Evolutionary conservation across 2,113 vertebrate species (phyloP), one percentile per base, ranked within the genome.

Genomic region (Gasterosteus nipponicus): DNA sequence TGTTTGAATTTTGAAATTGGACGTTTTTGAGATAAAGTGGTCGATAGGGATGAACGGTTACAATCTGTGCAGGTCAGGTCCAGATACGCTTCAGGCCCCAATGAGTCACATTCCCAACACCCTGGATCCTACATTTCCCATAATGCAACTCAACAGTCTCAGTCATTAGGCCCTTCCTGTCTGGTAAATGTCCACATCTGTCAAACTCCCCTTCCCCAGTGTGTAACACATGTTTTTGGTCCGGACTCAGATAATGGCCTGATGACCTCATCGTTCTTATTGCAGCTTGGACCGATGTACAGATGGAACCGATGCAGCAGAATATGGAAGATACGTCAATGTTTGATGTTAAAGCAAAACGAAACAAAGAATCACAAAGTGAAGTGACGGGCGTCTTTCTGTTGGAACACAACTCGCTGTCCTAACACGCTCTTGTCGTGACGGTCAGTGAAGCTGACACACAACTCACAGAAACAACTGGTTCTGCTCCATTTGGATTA

Each of bases 381-480:
- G 1, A 73, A 12, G 31, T 51, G n/a, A 26, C 33, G 9, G 7
- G 10, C 44, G 47, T 42, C 35, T 42, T 54, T 73, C 22, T 35
- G 26, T 35, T 64, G 51, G 51, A 65, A 46, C 60, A n/a, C 10
- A 63, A 33, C 22, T n/a, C 33, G 46, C 42, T 77, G 41, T 56
- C 42, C 38, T 10, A 42, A 19, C 29, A 29, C 38, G 49, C 22
- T 41, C 12, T 5, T 29, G 22, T 66, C 8, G 12, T 67, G 62
- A 71, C 10, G 67, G 7, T 67, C 57, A 68, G 70, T 46, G 38
- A 56, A 61, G 54, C 4, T 18, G 47, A 80, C 19, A 47, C 14
- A 62, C 57, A 44, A 8, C 35, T 35, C 67, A 58, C 3, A 35
- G 47, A 74, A 80, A 80, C 63, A 73, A n/a, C 31, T 19, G 2